Conservation (phyloP, 2,888 invertebrate genomes). For the Harpalus rufipes region DNA sequence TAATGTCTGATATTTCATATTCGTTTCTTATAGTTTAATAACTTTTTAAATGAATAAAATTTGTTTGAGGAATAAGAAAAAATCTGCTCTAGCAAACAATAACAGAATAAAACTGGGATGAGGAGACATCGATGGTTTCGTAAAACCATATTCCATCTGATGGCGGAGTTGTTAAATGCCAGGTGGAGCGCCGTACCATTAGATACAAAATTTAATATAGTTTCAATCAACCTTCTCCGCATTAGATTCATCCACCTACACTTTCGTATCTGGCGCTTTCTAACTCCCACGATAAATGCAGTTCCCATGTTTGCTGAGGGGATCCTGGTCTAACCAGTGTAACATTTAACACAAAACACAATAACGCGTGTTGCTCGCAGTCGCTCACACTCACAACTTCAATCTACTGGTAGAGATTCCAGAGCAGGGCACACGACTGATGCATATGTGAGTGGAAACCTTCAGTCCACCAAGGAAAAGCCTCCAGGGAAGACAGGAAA, state of each 20-base stretch:
- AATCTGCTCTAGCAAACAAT: too few relatives aligned
- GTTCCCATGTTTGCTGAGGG: slow-evolving; percentile 41
- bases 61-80: too few relatives aligned
- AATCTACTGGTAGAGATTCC: background rate
- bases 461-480: background rate
- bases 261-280: background rate
- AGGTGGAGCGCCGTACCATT: too few relatives aligned
- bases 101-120: too few relatives aligned
- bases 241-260: slow-evolving; percentile 23
- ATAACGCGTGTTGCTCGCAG: slow-evolving; percentile 20
- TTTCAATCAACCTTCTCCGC: background rate
- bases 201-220: background rate
- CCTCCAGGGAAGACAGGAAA: background rate
- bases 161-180: too few relatives aligned
- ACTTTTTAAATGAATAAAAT: too few relatives aligned
- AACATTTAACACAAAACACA: slow-evolving; percentile 37
- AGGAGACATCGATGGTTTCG: too few relatives aligned
- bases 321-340: slow-evolving; percentile 4
- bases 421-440: background rate
- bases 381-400: background rate
- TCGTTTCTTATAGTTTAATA: too few relatives aligned
- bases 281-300: slow-evolving; percentile 37
- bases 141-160: too few relatives aligned
- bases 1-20: too few relatives aligned
- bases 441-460: slow-evolving; percentile 1